A percentile compares a stretch with the other conserved stretches of the same genome.
These are phyloP conservation scores for Opisthograptis luteolata DNA, from an alignment of 2,888 invertebrate genomes.

Conservation along the genomic window DNA sequence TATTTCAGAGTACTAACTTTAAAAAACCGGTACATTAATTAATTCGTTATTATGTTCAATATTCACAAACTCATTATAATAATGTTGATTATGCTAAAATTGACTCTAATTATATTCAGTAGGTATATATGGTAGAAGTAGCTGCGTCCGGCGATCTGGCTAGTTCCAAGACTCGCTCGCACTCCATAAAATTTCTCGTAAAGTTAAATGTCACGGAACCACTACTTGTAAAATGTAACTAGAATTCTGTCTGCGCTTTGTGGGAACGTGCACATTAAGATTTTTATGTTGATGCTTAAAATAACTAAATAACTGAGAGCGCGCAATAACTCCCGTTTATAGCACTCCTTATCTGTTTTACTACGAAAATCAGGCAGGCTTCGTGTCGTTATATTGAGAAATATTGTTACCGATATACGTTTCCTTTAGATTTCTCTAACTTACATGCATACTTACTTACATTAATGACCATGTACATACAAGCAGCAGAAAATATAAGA, in stretches of 20 bases:
- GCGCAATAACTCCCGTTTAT: conserved; percentile 19
- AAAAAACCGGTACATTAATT: background rate
- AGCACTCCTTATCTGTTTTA: conserved; percentile 12
- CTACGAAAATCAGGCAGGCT: conserved; percentile 11
- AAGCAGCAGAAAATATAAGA: no score
- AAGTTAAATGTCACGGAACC: conserved; percentile 30
- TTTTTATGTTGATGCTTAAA: conserved; percentile 21
- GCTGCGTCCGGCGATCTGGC: conserved; percentile 7
- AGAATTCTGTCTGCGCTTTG: conserved; percentile 22
- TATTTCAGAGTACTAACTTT: background rate
- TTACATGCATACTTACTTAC: no score
- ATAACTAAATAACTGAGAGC: conserved; percentile 18
- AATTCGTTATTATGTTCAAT: background rate
- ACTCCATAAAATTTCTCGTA: conserved; percentile 18
- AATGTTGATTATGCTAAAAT: background rate
- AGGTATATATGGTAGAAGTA: background rate
- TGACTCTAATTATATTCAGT: background rate
- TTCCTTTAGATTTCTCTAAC: background rate
- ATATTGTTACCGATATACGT: background rate
- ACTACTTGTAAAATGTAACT: conserved; percentile 27
- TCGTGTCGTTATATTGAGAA: background rate
- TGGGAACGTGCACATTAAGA: conserved; percentile 22
- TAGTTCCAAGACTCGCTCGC: conserved; percentile 3
- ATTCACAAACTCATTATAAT: background rate
- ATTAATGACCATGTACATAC: no score